Base-by-base conservation (phyloP, 2,888 invertebrate species). In the Agapetus fuscipes region DNA sequence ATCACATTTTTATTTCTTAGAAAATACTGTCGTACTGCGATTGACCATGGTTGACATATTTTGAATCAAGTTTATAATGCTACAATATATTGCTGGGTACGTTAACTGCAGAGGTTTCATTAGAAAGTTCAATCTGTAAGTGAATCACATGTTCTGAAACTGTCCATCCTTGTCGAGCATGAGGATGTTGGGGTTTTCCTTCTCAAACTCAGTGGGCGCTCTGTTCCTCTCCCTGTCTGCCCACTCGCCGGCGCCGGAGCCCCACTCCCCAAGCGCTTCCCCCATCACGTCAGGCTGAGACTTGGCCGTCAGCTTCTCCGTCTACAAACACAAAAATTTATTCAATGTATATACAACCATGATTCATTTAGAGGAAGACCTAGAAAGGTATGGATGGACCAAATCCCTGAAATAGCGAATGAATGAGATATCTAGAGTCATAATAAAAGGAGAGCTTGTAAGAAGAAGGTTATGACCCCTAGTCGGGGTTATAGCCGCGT, bases 101-200 rank as follows among this genome's bases (percentile, higher is more conserved):
- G n/a, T n/a, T n/a, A n/a, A n/a, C n/a, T n/a, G n/a, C n/a, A n/a
- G n/a, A n/a, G n/a, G n/a, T n/a, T n/a, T n/a, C n/a, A n/a, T n/a
- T n/a, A n/a, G n/a, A n/a, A n/a, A n/a, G n/a, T n/a, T n/a, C n/a
- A n/a, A n/a, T n/a, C n/a, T n/a, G n/a, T n/a, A n/a, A n/a, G n/a
- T n/a, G n/a, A 14, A 56, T 66, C 58, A 83, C 83, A 83, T 83
- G 57, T 83, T 81, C 59, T 80, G 72, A 59, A 84, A 83, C 60
- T 79, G 79, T 17, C 80, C 82, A 46, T 78, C 80, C 49, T 76
- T 76, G 59, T 83, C 80, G 31, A 84, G 59, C 72, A 84, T 64
- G 26, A 83, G 71, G 52, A 84, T 83, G 61, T 84, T 82, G 15
- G 83, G 83, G 62, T 83, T 83, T 56, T 83, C 83, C 54, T 76